phyloP scores from a whole-genome alignment of 2,888 invertebrate species.

The Gisinianus flammeolus region DNA sequence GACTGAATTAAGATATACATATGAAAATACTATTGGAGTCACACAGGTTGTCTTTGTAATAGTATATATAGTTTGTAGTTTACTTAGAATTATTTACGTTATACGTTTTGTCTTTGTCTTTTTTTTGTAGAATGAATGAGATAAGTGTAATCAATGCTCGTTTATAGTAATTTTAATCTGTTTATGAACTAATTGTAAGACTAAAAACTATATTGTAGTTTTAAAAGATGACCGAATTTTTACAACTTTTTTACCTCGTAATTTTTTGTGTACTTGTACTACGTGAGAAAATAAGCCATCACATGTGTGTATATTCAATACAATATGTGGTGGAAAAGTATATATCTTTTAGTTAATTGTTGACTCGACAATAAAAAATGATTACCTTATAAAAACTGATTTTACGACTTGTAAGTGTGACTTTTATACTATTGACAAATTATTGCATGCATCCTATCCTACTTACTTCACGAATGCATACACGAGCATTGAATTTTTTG shows the following conservation, averaged over 20 bases:
- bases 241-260: background rate
- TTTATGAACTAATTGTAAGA: constrained; percentile 3
- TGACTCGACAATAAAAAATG: constrained; percentile 44
- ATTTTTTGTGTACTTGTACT: background rate
- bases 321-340: background rate
- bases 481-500: background rate
- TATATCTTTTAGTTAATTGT: constrained; percentile 33
- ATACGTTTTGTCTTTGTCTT: background rate
- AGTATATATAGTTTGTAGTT: too few relatives aligned
- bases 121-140: background rate
- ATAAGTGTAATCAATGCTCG: background rate
- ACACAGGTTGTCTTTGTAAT: too few relatives aligned
- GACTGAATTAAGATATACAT: background rate
- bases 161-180: background rate
- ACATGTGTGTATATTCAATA: background rate
- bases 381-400: background rate
- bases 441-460: constrained; percentile 4
- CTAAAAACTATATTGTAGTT: background rate
- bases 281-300: too few relatives aligned
- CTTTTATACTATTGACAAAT: constrained; percentile 20
- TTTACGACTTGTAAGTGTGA: constrained; percentile 31
- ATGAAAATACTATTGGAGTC: too few relatives aligned
- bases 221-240: too few relatives aligned
- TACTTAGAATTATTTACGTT: background rate
- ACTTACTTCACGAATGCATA: background rate